These are phyloP conservation scores for Palythoa grandiflora DNA, from an alignment of 92 coral and sea anemone species.

Conservation along the genomic window DNA sequence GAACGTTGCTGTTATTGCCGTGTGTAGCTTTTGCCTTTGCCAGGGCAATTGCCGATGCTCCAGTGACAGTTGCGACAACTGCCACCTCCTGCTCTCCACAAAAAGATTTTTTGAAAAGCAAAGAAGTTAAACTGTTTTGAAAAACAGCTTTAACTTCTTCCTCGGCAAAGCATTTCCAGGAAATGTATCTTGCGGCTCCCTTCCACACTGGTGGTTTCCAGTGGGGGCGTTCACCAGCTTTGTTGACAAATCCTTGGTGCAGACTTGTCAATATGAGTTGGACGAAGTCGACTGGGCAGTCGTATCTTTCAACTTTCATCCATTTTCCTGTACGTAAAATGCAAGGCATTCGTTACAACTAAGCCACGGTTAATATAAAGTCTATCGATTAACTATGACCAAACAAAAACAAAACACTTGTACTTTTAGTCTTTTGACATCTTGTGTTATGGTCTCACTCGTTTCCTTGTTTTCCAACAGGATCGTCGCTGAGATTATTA, in stretches of 20 bases:
- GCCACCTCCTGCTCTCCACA: constrained; percentile 39
- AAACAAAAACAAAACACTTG: neutral
- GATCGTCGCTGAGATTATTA: neutral
- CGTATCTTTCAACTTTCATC: too few relatives aligned
- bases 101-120: neutral
- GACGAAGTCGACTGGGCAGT: constrained; percentile 24
- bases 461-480: constrained; percentile 1
- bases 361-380: constrained; percentile 3
- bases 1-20: neutral
- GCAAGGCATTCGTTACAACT: constrained; percentile 6
- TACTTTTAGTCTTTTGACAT: neutral
- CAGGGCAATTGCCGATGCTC: constrained; percentile 54
- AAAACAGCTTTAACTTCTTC: constrained; percentile 45
- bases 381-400: constrained; percentile 7
- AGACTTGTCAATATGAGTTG: constrained; percentile 19
- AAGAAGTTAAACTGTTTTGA: neutral
- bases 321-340: neutral
- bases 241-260: constrained; percentile 59
- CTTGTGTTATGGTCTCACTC: constrained; percentile 5
- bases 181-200: constrained; percentile 35
- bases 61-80: neutral
- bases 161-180: constrained; percentile 46
- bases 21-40: constrained; percentile 53
- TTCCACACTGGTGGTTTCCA: constrained; percentile 42
- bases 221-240: constrained; percentile 26